phyloP scores from a whole-genome alignment of 2,888 invertebrate species.

The Ochropleura leucogaster region DNA sequence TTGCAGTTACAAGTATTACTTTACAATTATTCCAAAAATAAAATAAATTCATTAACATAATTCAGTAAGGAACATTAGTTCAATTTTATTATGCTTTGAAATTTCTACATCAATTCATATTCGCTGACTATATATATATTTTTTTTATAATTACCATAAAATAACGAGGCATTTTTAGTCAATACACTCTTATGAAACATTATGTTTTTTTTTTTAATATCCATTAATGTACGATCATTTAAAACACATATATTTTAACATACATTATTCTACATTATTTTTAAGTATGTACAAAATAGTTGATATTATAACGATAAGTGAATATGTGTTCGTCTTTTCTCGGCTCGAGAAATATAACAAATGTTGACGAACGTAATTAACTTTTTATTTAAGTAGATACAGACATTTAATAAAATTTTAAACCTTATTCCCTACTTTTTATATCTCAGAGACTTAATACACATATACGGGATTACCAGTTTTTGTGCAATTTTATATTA shows the following conservation, averaged over 20 bases:
- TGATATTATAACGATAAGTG: slow-evolving; percentile 4
- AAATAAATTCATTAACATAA: slow-evolving; percentile 55
- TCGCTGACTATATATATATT: slow-evolving; percentile 29
- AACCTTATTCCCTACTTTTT: slow-evolving; percentile 46
- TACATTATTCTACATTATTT: slow-evolving; percentile 28
- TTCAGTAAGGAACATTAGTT: slow-evolving; percentile 50
- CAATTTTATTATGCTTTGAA: slow-evolving; percentile 60
- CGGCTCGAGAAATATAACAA: slow-evolving; percentile 4
- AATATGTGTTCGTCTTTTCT: slow-evolving; percentile 24
- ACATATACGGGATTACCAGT: slow-evolving; percentile 21
- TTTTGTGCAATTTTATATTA: slow-evolving; percentile 19
- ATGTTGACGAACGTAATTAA: slow-evolving; percentile 21
- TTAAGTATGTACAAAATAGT: slow-evolving; percentile 29
- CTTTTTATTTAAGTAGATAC: slow-evolving; percentile 16
- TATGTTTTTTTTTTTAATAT: slow-evolving; percentile 4
- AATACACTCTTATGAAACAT: slow-evolving; percentile 47
- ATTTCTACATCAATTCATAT: slow-evolving; percentile 37
- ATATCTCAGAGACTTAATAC: slow-evolving; percentile 33
- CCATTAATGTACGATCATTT: slow-evolving; percentile 37
- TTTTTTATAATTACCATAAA: slow-evolving; percentile 37
- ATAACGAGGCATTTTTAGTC: slow-evolving; percentile 63
- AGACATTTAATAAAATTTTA: slow-evolving; percentile 44
- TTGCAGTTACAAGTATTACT: not conserved
- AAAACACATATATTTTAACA: slow-evolving; percentile 42
- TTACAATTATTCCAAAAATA: slow-evolving; percentile 52